Percentiles rank a stretch among this genome's conserved stretches.
Conservation (phyloP, 1,140 invertebrate species). For the Procambarus virginalis region DNA sequence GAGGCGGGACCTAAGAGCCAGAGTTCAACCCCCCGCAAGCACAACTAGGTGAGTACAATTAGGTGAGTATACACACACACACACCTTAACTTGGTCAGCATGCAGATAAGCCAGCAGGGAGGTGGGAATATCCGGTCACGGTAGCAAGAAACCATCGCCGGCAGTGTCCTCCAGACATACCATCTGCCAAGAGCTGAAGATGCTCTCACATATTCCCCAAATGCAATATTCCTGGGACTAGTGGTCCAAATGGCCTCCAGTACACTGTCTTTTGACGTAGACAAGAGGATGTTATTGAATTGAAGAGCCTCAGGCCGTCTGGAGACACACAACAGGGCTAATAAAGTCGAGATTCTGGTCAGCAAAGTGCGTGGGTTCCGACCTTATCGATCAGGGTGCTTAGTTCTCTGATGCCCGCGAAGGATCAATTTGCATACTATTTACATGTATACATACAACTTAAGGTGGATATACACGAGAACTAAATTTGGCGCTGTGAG, state of each 20-base stretch:
- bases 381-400: conserved; percentile 3
- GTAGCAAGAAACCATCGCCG: neutral
- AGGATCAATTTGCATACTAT: conserved; percentile 43
- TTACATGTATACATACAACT: conserved; percentile 40
- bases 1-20: too few species aligned
- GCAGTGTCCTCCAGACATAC: neutral
- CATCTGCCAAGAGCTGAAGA: conserved; percentile 13
- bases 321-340: neutral
- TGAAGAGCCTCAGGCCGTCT: neutral
- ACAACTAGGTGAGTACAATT: neutral
- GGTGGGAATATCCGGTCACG: neutral
- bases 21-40: too few species aligned
- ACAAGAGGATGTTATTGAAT: conserved; percentile 43
- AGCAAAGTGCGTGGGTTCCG: neutral
- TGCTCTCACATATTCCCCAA: conserved; percentile 19
- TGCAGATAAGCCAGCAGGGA: neutral
- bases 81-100: conserved; percentile 15
- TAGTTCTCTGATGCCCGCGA: conserved; percentile 2
- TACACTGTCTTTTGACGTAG: conserved; percentile 43
- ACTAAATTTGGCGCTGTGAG: neutral
- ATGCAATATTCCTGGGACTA: conserved; percentile 9
- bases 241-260: conserved; percentile 39
- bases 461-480: conserved; percentile 32
- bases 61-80: conserved; percentile 27
- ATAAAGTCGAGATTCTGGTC: conserved; percentile 32